A percentile compares a stretch with the other conserved stretches of the same genome.
Evolutionary conservation across 2,113 vertebrate genomes (phyloP).

Genomic region (Microcebus lehilahytsara): DNA sequence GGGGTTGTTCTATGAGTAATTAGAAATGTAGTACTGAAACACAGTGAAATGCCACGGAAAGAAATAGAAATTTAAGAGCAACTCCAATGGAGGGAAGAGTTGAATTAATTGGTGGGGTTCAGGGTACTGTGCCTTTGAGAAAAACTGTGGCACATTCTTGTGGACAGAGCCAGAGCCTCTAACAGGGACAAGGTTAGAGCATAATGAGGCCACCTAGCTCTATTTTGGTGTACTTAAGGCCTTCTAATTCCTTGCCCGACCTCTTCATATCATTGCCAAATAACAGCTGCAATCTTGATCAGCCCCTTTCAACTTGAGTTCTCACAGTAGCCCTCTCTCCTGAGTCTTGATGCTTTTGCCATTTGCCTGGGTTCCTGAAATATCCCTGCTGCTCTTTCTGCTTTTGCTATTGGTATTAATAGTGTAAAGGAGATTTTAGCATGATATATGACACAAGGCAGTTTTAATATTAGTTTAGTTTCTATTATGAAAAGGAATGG

Average conservation of each 20-base stretch:
- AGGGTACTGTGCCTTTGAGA: background rate
- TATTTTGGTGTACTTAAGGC: background rate
- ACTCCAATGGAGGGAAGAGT: background rate
- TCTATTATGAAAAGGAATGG: background rate
- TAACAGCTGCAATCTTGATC: background rate
- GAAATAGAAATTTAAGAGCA: conserved; percentile 19
- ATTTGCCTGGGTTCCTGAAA: background rate
- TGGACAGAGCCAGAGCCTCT: background rate
- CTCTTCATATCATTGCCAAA: background rate
- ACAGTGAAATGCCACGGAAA: conserved; percentile 34
- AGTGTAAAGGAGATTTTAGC: background rate
- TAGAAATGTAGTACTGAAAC: conserved; percentile 19
- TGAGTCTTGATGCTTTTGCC: background rate
- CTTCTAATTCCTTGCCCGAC: background rate
- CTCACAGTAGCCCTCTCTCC: background rate
- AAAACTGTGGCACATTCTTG: background rate
- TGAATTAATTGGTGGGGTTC: background rate
- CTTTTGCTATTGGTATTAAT: background rate
- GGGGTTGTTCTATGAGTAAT: background rate
- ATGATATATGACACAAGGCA: background rate
- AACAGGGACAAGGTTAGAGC: background rate
- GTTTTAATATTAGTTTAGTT: conserved; percentile 21
- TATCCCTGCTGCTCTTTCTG: background rate
- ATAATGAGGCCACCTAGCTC: background rate
- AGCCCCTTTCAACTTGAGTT: background rate